Conservation (phyloP, 1,140 invertebrate species). For the Acromyrmex echinatior region DNA sequence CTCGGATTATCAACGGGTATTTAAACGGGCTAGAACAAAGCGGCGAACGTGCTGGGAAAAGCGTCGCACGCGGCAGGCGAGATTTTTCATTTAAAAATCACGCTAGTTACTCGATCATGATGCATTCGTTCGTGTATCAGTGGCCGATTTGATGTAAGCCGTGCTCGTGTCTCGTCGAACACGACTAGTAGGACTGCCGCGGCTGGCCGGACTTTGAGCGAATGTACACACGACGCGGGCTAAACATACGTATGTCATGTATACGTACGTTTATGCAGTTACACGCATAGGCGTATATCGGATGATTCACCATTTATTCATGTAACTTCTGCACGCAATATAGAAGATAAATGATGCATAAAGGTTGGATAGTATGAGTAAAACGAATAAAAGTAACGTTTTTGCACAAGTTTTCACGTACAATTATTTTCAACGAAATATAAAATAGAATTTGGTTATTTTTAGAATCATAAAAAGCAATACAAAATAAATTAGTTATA, state of each 20-base stretch:
- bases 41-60: slow-evolving; percentile 1
- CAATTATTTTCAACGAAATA: slow-evolving; percentile 13
- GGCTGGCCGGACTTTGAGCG: slow-evolving; percentile 57
- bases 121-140: slow-evolving; percentile 40
- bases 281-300: neutral
- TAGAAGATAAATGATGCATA: slow-evolving; percentile 8
- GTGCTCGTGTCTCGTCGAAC: slow-evolving; percentile 58
- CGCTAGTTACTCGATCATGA: slow-evolving; percentile 50
- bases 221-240: neutral
- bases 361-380: neutral
- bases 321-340: slow-evolving; percentile 40
- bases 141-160: slow-evolving; percentile 32
- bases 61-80: slow-evolving; percentile 14
- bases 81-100: slow-evolving; percentile 63
- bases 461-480: neutral
- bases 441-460: slow-evolving; percentile 31
- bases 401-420: slow-evolving; percentile 1
- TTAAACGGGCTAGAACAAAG: slow-evolving; percentile 47
- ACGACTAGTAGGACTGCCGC: slow-evolving; percentile 21
- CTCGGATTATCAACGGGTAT: slow-evolving; percentile 41
- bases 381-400: slow-evolving; percentile 46
- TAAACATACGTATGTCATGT: slow-evolving; percentile 27
- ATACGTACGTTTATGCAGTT: neutral
- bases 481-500: neutral
- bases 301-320: slow-evolving; percentile 46